Conservation (phyloP, 64 coral and sea anemone genomes). For the Stichodactyla mertensii region DNA sequence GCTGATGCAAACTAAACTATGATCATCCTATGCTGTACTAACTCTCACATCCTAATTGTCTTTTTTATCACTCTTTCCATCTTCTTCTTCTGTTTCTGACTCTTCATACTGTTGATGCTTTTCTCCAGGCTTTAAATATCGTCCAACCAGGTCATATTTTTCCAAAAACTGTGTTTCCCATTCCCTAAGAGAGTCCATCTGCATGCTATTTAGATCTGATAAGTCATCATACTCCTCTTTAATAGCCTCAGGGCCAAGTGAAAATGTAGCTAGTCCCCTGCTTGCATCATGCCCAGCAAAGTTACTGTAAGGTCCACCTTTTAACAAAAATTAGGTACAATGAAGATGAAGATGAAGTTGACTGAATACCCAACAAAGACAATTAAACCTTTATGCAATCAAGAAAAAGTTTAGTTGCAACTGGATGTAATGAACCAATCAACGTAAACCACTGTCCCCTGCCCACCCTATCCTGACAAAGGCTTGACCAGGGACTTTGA, state of each 20-base stretch:
- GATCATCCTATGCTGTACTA: not conserved
- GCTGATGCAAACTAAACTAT: not conserved
- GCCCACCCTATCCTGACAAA: too few relatives aligned
- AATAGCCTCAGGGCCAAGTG: slow-evolving; percentile 70
- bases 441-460: too few relatives aligned
- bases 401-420: too few relatives aligned
- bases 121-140: slow-evolving; percentile 83
- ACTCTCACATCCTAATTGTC: slow-evolving; percentile 29
- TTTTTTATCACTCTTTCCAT: slow-evolving; percentile 54
- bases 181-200: slow-evolving; percentile 80
- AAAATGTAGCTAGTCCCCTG: slow-evolving; percentile 93
- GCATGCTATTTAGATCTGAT: slow-evolving; percentile 98
- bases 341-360: too few relatives aligned
- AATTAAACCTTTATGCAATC: too few relatives aligned
- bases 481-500: too few relatives aligned
- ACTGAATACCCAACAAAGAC: too few relatives aligned
- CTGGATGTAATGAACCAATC: too few relatives aligned
- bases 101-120: slow-evolving; percentile 94
- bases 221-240: slow-evolving; percentile 94
- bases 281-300: slow-evolving; percentile 99
- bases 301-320: slow-evolving; percentile 92
- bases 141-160: slow-evolving; percentile 88
- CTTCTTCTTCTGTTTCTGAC: slow-evolving; percentile 95
- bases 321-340: not conserved
- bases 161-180: slow-evolving; percentile 98